Percentiles rank a stretch among this genome's conserved stretches.
These are phyloP conservation scores for Ursus arctos DNA, from an alignment of 2,113 vertebrate species.

Conservation along the genomic window DNA sequence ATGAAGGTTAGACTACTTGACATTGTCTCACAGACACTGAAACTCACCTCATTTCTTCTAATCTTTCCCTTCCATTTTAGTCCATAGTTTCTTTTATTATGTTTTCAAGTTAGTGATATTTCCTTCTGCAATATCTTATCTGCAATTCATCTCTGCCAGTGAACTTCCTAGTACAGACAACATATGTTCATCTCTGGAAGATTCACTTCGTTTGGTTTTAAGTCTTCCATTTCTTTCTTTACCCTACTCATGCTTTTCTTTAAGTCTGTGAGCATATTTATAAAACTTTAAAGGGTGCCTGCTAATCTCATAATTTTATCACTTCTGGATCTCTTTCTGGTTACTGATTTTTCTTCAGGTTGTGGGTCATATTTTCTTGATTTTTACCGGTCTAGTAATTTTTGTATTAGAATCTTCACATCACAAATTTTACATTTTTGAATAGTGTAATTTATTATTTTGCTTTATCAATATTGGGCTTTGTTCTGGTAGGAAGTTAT, in stretches of 20 bases:
- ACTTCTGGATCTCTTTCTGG: background rate
- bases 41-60: background rate
- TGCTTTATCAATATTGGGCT: background rate
- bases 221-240: background rate
- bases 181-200: background rate
- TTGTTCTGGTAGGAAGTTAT: background rate
- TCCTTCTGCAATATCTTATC: background rate
- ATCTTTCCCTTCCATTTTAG: background rate
- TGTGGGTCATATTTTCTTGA: background rate
- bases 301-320: background rate
- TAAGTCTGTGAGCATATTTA: background rate
- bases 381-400: background rate
- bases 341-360: background rate
- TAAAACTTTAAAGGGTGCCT: background rate
- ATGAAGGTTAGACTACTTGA: background rate
- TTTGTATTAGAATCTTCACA: background rate
- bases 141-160: background rate
- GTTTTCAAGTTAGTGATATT: background rate
- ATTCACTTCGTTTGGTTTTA: background rate
- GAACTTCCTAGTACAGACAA: background rate
- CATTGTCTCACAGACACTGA: background rate
- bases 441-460: background rate
- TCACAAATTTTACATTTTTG: background rate
- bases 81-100: background rate
- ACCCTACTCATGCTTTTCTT: background rate